Base-by-base conservation (phyloP, 2,113 vertebrate genomes). In the Hepsetus odoe region DNA sequence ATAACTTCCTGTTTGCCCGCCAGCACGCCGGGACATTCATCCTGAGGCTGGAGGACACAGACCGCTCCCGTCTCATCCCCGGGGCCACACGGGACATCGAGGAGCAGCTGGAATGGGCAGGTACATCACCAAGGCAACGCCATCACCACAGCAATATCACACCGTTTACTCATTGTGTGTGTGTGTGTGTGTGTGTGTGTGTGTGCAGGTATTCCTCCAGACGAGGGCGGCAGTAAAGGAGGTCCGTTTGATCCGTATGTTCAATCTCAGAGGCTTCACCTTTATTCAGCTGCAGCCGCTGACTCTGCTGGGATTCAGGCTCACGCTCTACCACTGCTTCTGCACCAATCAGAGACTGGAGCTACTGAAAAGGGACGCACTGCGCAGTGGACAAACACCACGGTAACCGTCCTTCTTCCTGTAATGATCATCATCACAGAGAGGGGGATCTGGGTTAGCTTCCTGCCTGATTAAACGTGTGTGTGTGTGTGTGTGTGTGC, bases 1-100 rank as follows among this genome's bases (percentile, higher is more conserved):
- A 99, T 89, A 99, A 99, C 82, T 99, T 95, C 0, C 85, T 99
- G 42, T 99, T 98, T 88, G 96, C 97, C 69, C 96, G 91, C 83
- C 96, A 96, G n/a, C 89, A 94, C 26, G 85, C 56, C 3, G 98
- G 98, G 0, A 85, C 85, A 0, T 98, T 99, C 65, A 78, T 99
- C 77, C 86, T 99, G 84, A 91, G 98, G 0, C 84, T 99, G 83
- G 98, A 99, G 85, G 98, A 99, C 83, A 99, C 98, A 0, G 98
- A 99, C 76, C 95, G 92, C 83, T 94, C 81, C 53, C 90, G 98
- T 1, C 86, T 96, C 72, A 94, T 98, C 0, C 90, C 92, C 0
- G 96, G 94, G 44, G 96, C 96, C 0, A 95, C 94, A 0, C 93
- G 95, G 35, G 93, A 91, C 35, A 96, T 99, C 20, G 95, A 99